phyloP scores from a whole-genome alignment of 2,888 invertebrate species.

The Vandiemenella viatica region DNA sequence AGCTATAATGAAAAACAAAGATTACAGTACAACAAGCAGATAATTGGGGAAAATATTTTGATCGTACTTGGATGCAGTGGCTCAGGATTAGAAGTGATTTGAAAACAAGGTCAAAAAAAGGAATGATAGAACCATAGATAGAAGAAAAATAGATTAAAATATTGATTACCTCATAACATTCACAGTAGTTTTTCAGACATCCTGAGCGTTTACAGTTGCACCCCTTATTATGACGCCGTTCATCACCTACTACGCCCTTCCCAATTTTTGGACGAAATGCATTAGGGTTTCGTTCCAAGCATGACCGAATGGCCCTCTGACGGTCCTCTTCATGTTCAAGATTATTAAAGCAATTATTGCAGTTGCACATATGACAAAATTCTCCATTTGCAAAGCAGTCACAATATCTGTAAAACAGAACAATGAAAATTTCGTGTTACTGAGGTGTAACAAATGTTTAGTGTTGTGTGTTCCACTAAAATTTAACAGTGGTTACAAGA shows the following conservation, averaged over 20 bases:
- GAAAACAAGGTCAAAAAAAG: too few relatives aligned
- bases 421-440: too few relatives aligned
- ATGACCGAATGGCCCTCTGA: slow-evolving; percentile 84
- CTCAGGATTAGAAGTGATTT: too few relatives aligned
- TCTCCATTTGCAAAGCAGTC: slow-evolving; percentile 99
- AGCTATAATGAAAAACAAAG: too few relatives aligned
- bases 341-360: slow-evolving; percentile 94
- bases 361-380: slow-evolving; percentile 96
- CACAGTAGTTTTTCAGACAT: slow-evolving; percentile 97
- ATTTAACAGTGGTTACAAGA: too few relatives aligned
- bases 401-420: slow-evolving; percentile 51
- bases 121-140: too few relatives aligned
- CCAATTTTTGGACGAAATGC: slow-evolving; percentile 99
- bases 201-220: slow-evolving; percentile 98
- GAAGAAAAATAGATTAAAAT: too few relatives aligned
- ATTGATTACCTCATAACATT: slow-evolving; percentile 89
- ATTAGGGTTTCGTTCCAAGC: slow-evolving; percentile 90
- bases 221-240: slow-evolving; percentile 90
- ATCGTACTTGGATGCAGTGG: too few relatives aligned
- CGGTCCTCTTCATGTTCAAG: slow-evolving; percentile 87
- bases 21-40: too few relatives aligned
- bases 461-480: too few relatives aligned
- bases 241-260: slow-evolving; percentile 60
- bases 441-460: too few relatives aligned
- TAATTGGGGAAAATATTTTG: too few relatives aligned